Conservation (phyloP, 2,113 vertebrate species). For the Nestor notabilis region DNA sequence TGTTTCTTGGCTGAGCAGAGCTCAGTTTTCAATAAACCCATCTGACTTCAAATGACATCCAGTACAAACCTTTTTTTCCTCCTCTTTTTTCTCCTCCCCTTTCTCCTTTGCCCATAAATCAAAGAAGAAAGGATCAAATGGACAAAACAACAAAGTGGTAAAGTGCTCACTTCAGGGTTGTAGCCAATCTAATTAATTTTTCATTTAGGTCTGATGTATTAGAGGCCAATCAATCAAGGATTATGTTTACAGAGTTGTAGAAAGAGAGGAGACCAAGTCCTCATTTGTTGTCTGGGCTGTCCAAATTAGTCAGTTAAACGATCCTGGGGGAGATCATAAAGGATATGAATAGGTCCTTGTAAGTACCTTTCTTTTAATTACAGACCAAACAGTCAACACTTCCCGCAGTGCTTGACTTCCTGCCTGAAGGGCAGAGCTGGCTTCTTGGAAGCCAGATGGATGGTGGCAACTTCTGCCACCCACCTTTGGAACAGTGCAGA, state of each 20-base stretch:
- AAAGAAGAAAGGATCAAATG: slow-evolving; percentile 78
- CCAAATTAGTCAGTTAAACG: slow-evolving; percentile 78
- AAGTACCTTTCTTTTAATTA: slow-evolving; percentile 84
- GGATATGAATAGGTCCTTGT: slow-evolving; percentile 72
- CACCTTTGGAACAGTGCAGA: not conserved
- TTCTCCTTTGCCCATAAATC: slow-evolving; percentile 73
- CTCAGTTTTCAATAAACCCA: not conserved
- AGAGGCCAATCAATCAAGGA: slow-evolving; percentile 82
- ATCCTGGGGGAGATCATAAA: slow-evolving; percentile 75
- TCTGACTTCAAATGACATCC: slow-evolving; percentile 16
- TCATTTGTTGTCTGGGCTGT: slow-evolving; percentile 79
- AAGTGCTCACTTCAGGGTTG: slow-evolving; percentile 74
- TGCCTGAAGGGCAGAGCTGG: slow-evolving; percentile 46
- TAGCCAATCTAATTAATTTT: slow-evolving; percentile 86
- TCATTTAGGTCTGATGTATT: slow-evolving; percentile 84
- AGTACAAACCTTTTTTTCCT: slow-evolving; percentile 43
- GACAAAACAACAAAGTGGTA: slow-evolving; percentile 71
- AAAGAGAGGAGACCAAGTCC: slow-evolving; percentile 64
- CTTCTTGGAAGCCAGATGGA: slow-evolving; percentile 14
- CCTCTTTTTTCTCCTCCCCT: slow-evolving; percentile 34
- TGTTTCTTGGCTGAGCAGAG: not conserved
- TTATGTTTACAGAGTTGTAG: slow-evolving; percentile 83
- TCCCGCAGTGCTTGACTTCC: slow-evolving; percentile 46
- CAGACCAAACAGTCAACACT: slow-evolving; percentile 64
- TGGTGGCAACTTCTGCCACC: not conserved